These are phyloP conservation scores for Malacosoma neustria DNA, from an alignment of 2,888 invertebrate species.

Conservation along the genomic window DNA sequence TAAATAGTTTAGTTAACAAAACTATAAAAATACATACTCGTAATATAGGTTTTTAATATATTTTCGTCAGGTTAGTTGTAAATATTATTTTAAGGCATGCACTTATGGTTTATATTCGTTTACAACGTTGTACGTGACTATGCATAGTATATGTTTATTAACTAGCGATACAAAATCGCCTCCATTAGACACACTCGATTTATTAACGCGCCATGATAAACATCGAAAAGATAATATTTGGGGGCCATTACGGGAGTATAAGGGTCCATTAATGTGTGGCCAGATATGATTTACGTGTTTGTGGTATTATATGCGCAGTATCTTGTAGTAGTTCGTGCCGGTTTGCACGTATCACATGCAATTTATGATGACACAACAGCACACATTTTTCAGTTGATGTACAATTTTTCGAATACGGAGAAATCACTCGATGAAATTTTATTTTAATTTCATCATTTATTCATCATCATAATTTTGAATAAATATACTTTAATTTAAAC, in stretches of 20 bases:
- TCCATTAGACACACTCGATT: constrained; percentile 18
- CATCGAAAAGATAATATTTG: constrained; percentile 12
- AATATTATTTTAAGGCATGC: too few species aligned
- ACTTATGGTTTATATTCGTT: too few species aligned
- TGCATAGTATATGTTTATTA: neutral
- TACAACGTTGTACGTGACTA: neutral
- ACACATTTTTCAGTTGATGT: too few species aligned
- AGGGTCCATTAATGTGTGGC: constrained; percentile 16
- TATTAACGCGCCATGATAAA: constrained; percentile 39
- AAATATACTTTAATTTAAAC: too few species aligned
- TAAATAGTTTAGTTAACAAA: too few species aligned
- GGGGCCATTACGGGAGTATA: constrained; percentile 14
- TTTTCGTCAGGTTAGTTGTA: too few species aligned
- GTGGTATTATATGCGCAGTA: neutral
- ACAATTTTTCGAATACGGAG: too few species aligned
- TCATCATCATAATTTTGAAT: too few species aligned
- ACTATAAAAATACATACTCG: too few species aligned
- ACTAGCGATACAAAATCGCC: neutral
- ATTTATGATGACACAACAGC: neutral
- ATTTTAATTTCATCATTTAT: too few species aligned
- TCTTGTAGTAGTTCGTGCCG: neutral
- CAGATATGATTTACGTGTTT: neutral
- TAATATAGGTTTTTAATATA: too few species aligned
- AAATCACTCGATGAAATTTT: too few species aligned
- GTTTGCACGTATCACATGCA: neutral